A percentile compares a stretch with the other conserved stretches of the same genome.
These are phyloP conservation scores for Microhierax caerulescens DNA, from an alignment of 2,797 vertebrate species.

Conservation along the genomic window DNA sequence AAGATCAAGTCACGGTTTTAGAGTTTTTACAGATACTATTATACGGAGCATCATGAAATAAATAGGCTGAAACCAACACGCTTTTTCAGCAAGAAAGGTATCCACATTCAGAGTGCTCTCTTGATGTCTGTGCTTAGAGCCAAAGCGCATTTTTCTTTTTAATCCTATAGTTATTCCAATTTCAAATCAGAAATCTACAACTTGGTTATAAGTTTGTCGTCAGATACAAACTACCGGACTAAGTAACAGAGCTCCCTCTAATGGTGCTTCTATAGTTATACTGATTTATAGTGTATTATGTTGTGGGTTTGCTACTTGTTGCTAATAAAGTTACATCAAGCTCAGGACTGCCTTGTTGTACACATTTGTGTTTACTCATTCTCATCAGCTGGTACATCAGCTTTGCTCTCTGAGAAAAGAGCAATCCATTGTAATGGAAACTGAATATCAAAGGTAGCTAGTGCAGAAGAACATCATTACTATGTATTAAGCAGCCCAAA, in stretches of 20 bases:
- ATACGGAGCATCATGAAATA: background rate
- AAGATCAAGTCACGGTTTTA: background rate
- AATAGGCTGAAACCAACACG: background rate
- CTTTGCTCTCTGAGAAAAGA: background rate
- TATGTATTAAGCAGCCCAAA: background rate
- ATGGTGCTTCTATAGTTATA: constrained; percentile 11
- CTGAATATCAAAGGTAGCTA: background rate
- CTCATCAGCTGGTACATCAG: background rate
- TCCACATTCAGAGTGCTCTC: background rate
- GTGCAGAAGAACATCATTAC: background rate
- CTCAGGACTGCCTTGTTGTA: background rate
- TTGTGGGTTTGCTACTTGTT: background rate
- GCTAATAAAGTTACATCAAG: background rate
- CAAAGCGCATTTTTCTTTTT: background rate
- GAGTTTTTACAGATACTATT: background rate
- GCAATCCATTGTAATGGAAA: background rate
- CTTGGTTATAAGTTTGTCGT: background rate
- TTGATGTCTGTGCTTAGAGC: background rate
- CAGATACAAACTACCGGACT: background rate
- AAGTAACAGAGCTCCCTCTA: constrained; percentile 67
- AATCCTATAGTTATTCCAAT: background rate
- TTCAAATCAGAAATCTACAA: background rate
- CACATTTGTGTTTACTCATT: background rate
- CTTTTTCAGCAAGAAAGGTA: background rate
- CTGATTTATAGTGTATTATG: background rate